phyloP scores from a whole-genome alignment of 2,888 invertebrate genomes.

The Anthoptus insignis region DNA sequence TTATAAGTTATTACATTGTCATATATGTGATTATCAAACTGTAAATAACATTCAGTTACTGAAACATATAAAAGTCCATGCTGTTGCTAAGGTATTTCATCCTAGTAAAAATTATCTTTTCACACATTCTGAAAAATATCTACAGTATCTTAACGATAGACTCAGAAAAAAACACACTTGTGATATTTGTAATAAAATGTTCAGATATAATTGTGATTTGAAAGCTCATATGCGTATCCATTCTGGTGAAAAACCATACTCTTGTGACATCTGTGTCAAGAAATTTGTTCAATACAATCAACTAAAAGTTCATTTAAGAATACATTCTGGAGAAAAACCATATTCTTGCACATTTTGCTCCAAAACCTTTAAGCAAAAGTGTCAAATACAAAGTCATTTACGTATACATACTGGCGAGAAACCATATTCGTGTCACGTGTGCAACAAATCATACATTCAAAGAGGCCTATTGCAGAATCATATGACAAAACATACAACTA shows the following conservation, averaged over 20 bases:
- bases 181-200: background rate
- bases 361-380: background rate
- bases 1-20: background rate
- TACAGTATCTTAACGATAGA: background rate
- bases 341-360: background rate
- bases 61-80: background rate
- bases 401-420: background rate
- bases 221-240: background rate
- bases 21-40: slow-evolving; percentile 1
- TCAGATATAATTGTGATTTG: background rate
- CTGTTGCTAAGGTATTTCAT: background rate
- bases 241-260: background rate
- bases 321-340: background rate
- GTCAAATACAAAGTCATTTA: background rate
- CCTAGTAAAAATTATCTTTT: background rate
- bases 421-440: background rate
- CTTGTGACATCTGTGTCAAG: background rate
- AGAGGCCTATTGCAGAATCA: background rate
- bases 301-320: background rate
- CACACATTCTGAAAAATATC: background rate
- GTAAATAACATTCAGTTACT: background rate
- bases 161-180: background rate
- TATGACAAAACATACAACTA: background rate
- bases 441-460: background rate
- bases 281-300: background rate